Evolutionary conservation across 2,113 vertebrate species (phyloP), one percentile per base, ranked within the genome.

Genomic region (Kobus ellipsiprymnus): DNA sequence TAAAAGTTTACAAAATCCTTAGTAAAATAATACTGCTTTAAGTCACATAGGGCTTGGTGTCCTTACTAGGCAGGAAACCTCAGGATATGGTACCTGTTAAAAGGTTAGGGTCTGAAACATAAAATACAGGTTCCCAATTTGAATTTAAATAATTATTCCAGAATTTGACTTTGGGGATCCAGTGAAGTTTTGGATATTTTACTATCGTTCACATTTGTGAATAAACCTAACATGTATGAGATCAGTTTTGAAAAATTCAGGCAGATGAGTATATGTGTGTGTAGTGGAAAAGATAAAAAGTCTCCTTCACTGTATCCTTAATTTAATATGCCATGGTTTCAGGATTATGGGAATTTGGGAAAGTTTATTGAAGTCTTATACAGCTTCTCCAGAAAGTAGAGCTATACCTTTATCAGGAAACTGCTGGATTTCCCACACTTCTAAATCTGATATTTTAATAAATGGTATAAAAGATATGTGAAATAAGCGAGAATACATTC

Each of bases 391-490:
- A 78, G 59, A 83, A 97, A 96, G 55, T 93, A n/a, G 67, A 91
- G 62, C 78, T 95, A 77, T 21, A 93, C 71, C 71, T 95, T 60
- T 25, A 84, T 90, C 11, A 3, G 50, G 50, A 36, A 98, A 67
- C 96, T 95, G 77, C 52, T 97, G 48, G 16, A 48, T 96, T 97
- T 59, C 80, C 27, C 48, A 92, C 77, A 87, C 84, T 95, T 94
- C 46, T 14, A 83, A 71, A 94, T 82, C 48, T 96, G 96, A 64
- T 33, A 48, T 96, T 96, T 97, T 93, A 98, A 97, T 96, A 98
- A 98, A 95, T 74, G 13, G 11, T 67, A 52, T 60, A 92, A 91
- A 90, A 44, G 67, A 78, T 92, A 23, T 94, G 71, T 97, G 40
- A 97, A 96, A 86, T 97, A 97, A 93, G 71, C 5, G 25, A 92